Conservation (phyloP, 2,797 vertebrate species). For the Macrochelys suwanniensis region DNA sequence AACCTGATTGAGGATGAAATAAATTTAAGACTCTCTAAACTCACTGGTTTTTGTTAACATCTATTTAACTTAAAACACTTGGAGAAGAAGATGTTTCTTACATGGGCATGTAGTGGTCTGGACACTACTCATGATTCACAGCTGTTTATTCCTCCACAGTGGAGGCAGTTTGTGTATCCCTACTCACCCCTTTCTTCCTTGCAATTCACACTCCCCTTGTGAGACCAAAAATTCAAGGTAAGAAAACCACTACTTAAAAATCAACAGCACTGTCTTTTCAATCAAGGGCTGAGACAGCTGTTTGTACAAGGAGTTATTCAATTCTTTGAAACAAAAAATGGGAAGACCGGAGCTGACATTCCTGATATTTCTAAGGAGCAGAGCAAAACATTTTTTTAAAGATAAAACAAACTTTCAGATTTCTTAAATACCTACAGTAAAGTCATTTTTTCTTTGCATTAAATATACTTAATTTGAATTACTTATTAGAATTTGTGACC, state of each 20-base stretch:
- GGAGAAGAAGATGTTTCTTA: slow-evolving; percentile 7
- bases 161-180: slow-evolving; percentile 34
- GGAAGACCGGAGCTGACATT: not conserved
- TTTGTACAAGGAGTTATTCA: slow-evolving; percentile 1
- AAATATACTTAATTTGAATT: not conserved
- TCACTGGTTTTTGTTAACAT: not conserved
- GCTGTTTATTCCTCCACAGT: slow-evolving; percentile 22
- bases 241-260: slow-evolving; percentile 58
- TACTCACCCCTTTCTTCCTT: not conserved
- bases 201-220: not conserved
- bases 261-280: not conserved
- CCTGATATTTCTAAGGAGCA: too few relatives aligned
- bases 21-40: not conserved
- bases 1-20: not conserved
- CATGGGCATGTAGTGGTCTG: not conserved
- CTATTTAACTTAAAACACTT: slow-evolving; percentile 16
- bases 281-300: not conserved
- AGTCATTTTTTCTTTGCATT: not conserved
- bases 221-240: slow-evolving; percentile 56
- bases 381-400: not conserved
- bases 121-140: slow-evolving; percentile 34
- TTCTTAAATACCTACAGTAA: not conserved
- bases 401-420: not conserved
- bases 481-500: not conserved
- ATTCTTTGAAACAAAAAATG: not conserved